A percentile compares a stretch with the other conserved stretches of the same genome.
Evolutionary conservation across 2,888 invertebrate species (phyloP).

Genomic region (Sipha maydis): DNA sequence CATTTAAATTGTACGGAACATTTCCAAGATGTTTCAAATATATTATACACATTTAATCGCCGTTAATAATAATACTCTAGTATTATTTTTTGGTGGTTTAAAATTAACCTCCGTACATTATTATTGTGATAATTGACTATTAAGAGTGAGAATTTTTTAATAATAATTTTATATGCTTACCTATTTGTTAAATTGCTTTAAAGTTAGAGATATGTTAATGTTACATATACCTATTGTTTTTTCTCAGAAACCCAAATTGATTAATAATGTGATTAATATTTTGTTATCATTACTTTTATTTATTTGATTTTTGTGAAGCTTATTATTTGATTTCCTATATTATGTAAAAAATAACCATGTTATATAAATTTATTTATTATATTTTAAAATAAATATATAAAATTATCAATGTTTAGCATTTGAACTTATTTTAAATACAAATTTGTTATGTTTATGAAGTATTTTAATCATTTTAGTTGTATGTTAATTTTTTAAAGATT

Average conservation of each 20-base stretch:
- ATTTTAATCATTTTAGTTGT: background rate
- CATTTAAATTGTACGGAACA: constrained; percentile 87
- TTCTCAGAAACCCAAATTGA: background rate
- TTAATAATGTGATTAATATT: background rate
- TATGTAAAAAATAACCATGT: background rate
- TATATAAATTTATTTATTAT: constrained; percentile 1
- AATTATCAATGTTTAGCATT: constrained; percentile 18
- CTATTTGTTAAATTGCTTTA: constrained; percentile 19
- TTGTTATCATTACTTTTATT: constrained; percentile 18
- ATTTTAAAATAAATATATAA: constrained; percentile 26
- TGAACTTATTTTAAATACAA: background rate
- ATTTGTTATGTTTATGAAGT: background rate
- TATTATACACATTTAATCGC: constrained; percentile 79
- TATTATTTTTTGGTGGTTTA: constrained; percentile 1
- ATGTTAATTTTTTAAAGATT: background rate
- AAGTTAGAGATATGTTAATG: background rate
- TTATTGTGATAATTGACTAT: constrained; percentile 59
- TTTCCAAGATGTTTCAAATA: constrained; percentile 80
- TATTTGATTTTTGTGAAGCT: constrained; percentile 7
- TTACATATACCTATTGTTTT: background rate
- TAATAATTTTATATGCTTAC: constrained; percentile 34
- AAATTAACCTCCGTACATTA: constrained; percentile 22
- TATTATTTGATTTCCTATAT: background rate
- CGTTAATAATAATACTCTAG: constrained; percentile 27
- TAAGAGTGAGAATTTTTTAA: constrained; percentile 57